Base-by-base conservation (phyloP, 2,113 vertebrate genomes). In the Menidia beryllina region DNA sequence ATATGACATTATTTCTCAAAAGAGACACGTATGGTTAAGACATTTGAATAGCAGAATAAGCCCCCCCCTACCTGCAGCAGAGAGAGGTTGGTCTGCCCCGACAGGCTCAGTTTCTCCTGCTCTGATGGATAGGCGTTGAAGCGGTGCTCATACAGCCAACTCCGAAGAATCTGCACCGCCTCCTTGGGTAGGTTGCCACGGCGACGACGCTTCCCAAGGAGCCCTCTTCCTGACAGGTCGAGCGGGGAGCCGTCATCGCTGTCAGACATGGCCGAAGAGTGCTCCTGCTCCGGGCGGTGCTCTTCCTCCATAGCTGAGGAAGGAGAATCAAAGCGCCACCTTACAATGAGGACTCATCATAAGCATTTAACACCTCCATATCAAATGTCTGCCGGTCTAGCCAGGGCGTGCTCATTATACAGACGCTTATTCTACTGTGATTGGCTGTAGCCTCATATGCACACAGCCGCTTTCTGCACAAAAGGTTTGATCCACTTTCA, bases 81-180 rank as follows among this genome's bases (percentile, higher is more conserved):
- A 0, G 97, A 97, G 65, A 99, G 95, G 79, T 93, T 95, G 69
- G 98, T 98, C 85, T 96, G 95, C 15, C 92, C 93, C 0, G 97
- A 97, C 72, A 99, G 93, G 73, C 94, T 95, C 56, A 95, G 94
- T 58, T 99, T 98, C 93, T 99, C 97, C 83, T 97, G 95, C 86
- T 99, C 98, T 0, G 97, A 98, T 0, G 97, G 98, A 78, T 98
- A 99, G 38, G 98, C 97, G 0, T 99, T 98, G 91, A 96, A 97
- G 69, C 98, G 95, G 68, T 99, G 97, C 72, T 98, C 91, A 1
- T 96, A 98, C 26, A 99, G 93, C 98, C 98, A 99, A 88, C 94
- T 95, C 15, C 96, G 93, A 10, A 99, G 96, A 75, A 96, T 96
- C 89, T 96, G 95, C 77, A 98, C 97, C 0, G 97, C 95, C 79